Percentiles rank a stretch among this genome's conserved stretches.
These are phyloP conservation scores for Columbina picui DNA, from an alignment of 2,113 vertebrate genomes.

Conservation along the genomic window DNA sequence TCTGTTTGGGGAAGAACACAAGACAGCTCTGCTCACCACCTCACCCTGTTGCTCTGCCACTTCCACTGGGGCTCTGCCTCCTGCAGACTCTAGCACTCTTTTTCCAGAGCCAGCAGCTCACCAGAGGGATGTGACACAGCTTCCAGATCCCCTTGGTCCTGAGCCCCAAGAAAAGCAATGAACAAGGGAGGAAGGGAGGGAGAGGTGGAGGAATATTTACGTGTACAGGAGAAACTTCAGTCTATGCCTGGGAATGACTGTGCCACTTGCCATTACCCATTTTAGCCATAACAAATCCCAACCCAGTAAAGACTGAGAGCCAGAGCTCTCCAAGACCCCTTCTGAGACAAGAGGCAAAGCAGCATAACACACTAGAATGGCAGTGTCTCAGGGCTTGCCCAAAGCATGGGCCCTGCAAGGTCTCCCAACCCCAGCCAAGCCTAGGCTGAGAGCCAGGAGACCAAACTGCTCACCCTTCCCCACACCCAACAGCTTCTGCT, in stretches of 20 bases:
- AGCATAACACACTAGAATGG: background rate
- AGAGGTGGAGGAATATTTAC: background rate
- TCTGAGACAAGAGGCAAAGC: background rate
- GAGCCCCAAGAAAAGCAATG: background rate
- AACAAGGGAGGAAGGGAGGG: background rate
- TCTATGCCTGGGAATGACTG: background rate
- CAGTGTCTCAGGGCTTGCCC: background rate
- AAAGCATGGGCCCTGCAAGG: background rate
- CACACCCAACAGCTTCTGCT: background rate
- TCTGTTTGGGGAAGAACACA: conserved; percentile 77
- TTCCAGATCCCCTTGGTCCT: background rate
- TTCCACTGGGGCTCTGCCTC: background rate
- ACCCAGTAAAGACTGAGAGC: background rate
- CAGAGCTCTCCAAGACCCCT: background rate
- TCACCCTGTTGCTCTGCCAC: background rate
- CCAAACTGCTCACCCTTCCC: background rate
- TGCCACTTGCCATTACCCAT: background rate
- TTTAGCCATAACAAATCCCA: background rate
- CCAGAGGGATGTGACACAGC: background rate
- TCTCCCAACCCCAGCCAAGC: background rate
- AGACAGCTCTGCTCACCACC: background rate
- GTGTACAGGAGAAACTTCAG: background rate
- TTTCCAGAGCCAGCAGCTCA: background rate
- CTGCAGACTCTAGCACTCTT: background rate
- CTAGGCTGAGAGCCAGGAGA: background rate